These are phyloP conservation scores for Rhinogobio ventralis DNA, from an alignment of 2,797 vertebrate genomes.

Conservation along the genomic window DNA sequence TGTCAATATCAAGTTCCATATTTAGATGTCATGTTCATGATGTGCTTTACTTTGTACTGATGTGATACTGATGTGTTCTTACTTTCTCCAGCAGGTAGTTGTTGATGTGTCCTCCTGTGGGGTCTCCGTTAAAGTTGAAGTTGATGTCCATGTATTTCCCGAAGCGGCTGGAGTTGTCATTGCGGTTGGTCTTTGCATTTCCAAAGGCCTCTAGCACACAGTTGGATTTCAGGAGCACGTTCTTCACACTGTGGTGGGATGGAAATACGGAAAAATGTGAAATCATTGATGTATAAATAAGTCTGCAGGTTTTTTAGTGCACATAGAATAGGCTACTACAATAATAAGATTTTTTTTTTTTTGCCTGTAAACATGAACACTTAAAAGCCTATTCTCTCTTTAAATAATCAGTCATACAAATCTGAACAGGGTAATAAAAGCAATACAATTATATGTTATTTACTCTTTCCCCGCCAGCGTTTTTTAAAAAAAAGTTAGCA, in stretches of 20 bases:
- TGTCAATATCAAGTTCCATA: background rate
- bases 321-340: background rate
- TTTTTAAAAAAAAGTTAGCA: too few relatives aligned
- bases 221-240: slow-evolving; percentile 91
- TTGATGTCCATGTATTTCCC: slow-evolving; percentile 98
- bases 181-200: slow-evolving; percentile 93
- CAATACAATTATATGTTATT: background rate
- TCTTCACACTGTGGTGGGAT: slow-evolving; percentile 81
- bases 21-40: background rate
- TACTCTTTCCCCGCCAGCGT: too few relatives aligned
- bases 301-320: background rate
- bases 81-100: slow-evolving; percentile 98
- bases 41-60: background rate
- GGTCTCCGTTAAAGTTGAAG: slow-evolving; percentile 95
- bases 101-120: slow-evolving; percentile 91
- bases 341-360: background rate
- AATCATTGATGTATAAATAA: background rate
- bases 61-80: slow-evolving; percentile 40
- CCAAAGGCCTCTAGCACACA: slow-evolving; percentile 93
- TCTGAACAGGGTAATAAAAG: background rate
- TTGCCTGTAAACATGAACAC: background rate
- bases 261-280: background rate
- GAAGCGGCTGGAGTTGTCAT: slow-evolving; percentile 94
- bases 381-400: background rate
- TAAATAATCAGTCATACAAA: background rate